A percentile compares a stretch with the other conserved stretches of the same genome.
These are phyloP conservation scores for Pelodiscus sinensis DNA, from an alignment of 2,113 vertebrate species.

Conservation along the genomic window DNA sequence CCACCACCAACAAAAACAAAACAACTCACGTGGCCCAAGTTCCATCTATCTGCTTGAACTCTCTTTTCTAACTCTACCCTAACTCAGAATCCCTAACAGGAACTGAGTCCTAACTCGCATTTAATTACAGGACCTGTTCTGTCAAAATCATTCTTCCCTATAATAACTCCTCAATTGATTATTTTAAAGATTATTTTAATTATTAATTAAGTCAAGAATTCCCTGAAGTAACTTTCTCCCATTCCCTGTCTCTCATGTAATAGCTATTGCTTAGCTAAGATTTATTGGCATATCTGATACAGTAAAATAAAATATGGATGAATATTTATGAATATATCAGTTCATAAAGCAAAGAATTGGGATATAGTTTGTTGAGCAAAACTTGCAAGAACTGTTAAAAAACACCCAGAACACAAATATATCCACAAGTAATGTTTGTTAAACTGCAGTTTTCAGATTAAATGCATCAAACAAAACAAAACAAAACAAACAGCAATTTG, in stretches of 20 bases:
- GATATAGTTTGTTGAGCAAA: slow-evolving; percentile 50
- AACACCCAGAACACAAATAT: background rate
- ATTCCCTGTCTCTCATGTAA: slow-evolving; percentile 10
- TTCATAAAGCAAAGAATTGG: slow-evolving; percentile 11
- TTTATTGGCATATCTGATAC: background rate
- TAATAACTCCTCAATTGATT: slow-evolving; percentile 45
- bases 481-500: fast-evolving
- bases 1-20: too few relatives aligned
- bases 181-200: background rate
- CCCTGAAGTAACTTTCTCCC: background rate
- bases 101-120: background rate
- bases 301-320: slow-evolving; percentile 43
- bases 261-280: slow-evolving; percentile 12
- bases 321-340: too few relatives aligned
- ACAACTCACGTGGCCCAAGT: too few relatives aligned
- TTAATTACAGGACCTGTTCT: slow-evolving; percentile 6
- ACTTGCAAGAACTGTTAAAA: slow-evolving; percentile 27
- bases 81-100: background rate
- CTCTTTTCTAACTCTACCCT: background rate
- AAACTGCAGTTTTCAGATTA: background rate
- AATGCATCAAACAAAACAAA: background rate
- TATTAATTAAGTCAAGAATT: slow-evolving; percentile 43
- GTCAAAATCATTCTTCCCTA: slow-evolving; percentile 1
- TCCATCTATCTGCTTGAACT: background rate
- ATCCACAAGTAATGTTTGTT: too few relatives aligned